Percentiles rank a stretch among this genome's conserved stretches.
These are phyloP conservation scores for Hemiprocne comata DNA, from an alignment of 2,113 vertebrate genomes.

Conservation along the genomic window DNA sequence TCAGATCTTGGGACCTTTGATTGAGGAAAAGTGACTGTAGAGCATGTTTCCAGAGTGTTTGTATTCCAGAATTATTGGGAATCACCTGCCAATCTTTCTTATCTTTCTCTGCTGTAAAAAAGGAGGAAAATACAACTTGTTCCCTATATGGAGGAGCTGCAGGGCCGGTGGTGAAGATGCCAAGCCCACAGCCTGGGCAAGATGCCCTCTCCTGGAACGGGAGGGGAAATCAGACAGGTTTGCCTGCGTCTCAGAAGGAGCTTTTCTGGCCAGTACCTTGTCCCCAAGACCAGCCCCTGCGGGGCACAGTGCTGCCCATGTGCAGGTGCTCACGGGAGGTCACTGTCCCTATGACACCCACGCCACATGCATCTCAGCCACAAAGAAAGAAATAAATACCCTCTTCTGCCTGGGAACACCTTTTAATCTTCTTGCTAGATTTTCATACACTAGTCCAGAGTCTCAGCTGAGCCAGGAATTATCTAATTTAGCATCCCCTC, in stretches of 20 bases:
- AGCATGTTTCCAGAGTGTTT: neutral
- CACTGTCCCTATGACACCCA: neutral
- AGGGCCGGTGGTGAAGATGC: neutral
- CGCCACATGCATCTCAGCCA: neutral
- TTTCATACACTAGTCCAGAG: neutral
- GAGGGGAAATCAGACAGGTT: neutral
- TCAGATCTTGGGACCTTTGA: neutral
- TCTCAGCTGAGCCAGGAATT: neutral
- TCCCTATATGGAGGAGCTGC: neutral
- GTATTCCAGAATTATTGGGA: neutral
- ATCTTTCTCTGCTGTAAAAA: neutral
- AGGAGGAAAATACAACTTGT: neutral
- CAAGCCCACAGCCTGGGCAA: accelerated
- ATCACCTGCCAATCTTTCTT: neutral
- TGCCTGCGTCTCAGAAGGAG: neutral
- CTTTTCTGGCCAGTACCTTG: neutral
- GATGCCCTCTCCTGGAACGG: accelerated
- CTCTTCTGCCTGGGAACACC: slow-evolving; percentile 48
- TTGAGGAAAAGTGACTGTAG: neutral
- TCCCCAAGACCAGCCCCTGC: neutral
- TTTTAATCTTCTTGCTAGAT: slow-evolving; percentile 72
- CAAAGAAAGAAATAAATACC: slow-evolving; percentile 52
- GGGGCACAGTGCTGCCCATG: neutral
- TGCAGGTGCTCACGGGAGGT: slow-evolving; percentile 26
- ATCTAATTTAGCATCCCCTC: slow-evolving; percentile 36